A percentile compares a stretch with the other conserved stretches of the same genome.
These are phyloP conservation scores for Plutomurus gul DNA, from an alignment of 1,140 invertebrate genomes.

Conservation along the genomic window DNA sequence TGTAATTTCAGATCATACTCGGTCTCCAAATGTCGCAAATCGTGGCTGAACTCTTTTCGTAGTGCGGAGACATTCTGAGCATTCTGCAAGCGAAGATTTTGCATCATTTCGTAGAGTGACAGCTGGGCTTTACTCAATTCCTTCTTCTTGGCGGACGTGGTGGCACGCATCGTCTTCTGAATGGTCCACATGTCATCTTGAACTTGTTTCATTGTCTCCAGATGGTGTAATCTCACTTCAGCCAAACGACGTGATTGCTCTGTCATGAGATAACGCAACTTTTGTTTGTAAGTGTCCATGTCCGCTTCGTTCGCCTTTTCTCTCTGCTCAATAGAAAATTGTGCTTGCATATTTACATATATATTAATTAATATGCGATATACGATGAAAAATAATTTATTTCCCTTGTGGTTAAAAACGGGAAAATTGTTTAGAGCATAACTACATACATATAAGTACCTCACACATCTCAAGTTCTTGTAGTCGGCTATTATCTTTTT, in stretches of 20 bases:
- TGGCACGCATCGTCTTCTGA: conserved; percentile 55
- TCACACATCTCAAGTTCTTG: conserved; percentile 56
- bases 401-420: too few species aligned
- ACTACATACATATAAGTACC: background rate
- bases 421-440: background rate
- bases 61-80: conserved; percentile 27
- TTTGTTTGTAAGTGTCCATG: conserved; percentile 86
- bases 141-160: conserved; percentile 74
- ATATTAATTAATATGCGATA: too few species aligned
- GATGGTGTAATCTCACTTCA: conserved; percentile 59
- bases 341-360: background rate
- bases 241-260: conserved; percentile 84
- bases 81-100: conserved; percentile 24
- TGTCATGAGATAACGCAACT: conserved; percentile 89
- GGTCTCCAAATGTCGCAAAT: conserved; percentile 54
- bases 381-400: too few species aligned
- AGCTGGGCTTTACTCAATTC: conserved; percentile 77
- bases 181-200: conserved; percentile 49
- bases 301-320: conserved; percentile 84
- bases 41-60: conserved; percentile 22
- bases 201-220: conserved; percentile 44
- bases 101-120: conserved; percentile 67
- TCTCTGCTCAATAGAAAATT: conserved; percentile 56
- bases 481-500: conserved; percentile 74
- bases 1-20: conserved; percentile 72